Conservation (phyloP, 2,113 vertebrate genomes). For the Pseudonaja textilis region DNA sequence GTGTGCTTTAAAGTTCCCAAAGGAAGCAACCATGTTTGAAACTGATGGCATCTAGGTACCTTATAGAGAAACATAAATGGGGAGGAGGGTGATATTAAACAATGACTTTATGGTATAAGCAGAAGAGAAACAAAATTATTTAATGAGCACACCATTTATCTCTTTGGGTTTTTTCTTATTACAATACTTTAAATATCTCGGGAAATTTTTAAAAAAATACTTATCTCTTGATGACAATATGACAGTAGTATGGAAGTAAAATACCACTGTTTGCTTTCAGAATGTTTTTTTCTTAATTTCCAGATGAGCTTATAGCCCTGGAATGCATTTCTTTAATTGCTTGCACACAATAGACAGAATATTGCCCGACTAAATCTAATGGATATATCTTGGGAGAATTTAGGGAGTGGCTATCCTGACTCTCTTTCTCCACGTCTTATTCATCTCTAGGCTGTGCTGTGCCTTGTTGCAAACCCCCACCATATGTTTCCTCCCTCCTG, state of each 20-base stretch:
- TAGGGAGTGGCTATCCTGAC: background rate
- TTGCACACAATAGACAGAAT: background rate
- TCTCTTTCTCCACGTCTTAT: background rate
- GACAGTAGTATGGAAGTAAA: background rate
- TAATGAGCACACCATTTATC: slow-evolving; percentile 4
- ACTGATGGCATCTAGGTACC: background rate
- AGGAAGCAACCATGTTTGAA: slow-evolving; percentile 26
- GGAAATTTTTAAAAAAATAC: slow-evolving; percentile 53
- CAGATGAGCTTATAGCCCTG: background rate
- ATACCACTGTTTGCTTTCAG: background rate
- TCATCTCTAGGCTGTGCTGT: background rate
- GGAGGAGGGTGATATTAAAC: background rate
- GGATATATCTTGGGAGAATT: background rate
- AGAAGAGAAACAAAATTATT: slow-evolving; percentile 21
- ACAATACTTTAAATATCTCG: slow-evolving; percentile 23
- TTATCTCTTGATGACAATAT: background rate
- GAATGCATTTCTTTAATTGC: background rate
- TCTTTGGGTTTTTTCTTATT: slow-evolving; percentile 46
- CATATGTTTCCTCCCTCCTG: background rate
- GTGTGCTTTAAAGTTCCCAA: slow-evolving; percentile 22
- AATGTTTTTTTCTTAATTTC: background rate
- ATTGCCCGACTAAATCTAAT: background rate
- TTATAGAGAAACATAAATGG: slow-evolving; percentile 22
- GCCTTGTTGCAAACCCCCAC: background rate
- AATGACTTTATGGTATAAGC: slow-evolving; percentile 7